Evolutionary conservation across 2,113 vertebrate genomes (phyloP).

Genomic region (Plecotus auritus): DNA sequence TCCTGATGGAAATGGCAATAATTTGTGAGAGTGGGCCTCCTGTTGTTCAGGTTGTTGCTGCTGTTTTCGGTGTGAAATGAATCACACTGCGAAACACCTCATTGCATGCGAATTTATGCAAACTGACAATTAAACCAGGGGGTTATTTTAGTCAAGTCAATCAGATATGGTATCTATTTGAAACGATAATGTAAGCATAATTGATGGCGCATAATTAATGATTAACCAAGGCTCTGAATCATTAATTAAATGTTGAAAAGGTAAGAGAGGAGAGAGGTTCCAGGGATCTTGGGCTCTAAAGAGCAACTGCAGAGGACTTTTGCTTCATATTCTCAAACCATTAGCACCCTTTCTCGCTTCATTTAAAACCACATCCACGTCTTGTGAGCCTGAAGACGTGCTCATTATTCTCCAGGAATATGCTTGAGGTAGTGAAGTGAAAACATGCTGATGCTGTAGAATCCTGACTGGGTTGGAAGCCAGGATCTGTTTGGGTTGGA

Average conservation of each 20-base stretch:
- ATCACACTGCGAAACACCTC: constrained; percentile 54
- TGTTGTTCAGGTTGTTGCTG: constrained; percentile 48
- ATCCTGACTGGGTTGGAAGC: neutral
- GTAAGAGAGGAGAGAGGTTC: neutral
- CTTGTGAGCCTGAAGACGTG: neutral
- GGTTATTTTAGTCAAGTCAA: constrained; percentile 73
- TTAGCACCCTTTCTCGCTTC: neutral
- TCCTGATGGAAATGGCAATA: neutral
- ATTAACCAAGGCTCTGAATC: constrained; percentile 59
- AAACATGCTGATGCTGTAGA: neutral
- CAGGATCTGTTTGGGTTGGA: neutral
- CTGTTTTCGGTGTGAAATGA: constrained; percentile 52
- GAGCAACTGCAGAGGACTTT: neutral
- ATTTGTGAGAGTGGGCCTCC: constrained; percentile 48
- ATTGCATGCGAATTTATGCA: constrained; percentile 64
- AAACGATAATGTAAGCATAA: constrained; percentile 55
- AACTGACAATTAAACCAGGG: constrained; percentile 66
- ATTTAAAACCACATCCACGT: neutral
- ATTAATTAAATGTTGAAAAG: constrained; percentile 62
- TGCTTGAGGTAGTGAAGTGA: neutral
- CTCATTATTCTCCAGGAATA: neutral
- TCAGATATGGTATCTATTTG: constrained; percentile 67
- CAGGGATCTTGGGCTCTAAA: constrained; percentile 46
- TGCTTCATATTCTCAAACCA: neutral
- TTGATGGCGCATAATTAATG: constrained; percentile 73